Conservation (phyloP, 2,113 vertebrate genomes). For the Okapia johnstoni region DNA sequence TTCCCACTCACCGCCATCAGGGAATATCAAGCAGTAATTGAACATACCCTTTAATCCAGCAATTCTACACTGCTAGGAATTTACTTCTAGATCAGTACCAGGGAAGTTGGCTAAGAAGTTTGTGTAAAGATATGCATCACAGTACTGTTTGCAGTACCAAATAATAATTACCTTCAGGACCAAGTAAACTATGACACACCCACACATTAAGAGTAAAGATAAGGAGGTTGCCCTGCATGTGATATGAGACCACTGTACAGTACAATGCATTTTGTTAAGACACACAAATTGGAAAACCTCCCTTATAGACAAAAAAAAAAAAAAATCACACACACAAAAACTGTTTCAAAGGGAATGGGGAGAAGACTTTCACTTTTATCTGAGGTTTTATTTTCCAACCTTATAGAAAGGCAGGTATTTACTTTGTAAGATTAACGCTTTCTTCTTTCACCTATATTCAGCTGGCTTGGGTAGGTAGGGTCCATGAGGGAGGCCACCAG, state of each 20-base stretch:
- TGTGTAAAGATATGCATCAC: neutral
- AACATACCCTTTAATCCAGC: neutral
- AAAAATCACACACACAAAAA: neutral
- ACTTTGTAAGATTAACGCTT: neutral
- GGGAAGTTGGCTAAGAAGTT: neutral
- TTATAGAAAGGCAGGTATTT: neutral
- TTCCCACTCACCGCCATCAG: neutral
- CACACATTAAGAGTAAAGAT: neutral
- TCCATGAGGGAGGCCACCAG: neutral
- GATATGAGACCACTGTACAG: neutral
- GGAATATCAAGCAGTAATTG: too few species aligned
- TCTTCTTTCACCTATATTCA: neutral
- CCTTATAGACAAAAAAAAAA: neutral
- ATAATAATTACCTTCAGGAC: neutral
- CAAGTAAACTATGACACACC: neutral
- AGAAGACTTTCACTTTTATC: neutral
- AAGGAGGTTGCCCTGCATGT: neutral
- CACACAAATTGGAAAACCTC: neutral
- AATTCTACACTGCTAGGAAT: neutral
- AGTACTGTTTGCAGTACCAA: neutral
- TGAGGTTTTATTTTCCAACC: neutral
- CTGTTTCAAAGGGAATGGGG: neutral
- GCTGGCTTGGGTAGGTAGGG: neutral
- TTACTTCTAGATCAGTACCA: neutral
- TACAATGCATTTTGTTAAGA: neutral